Percentiles rank a stretch among this genome's conserved stretches.
phyloP scores from a whole-genome alignment of 2,888 invertebrate genomes.

The Aelia acuminata region DNA sequence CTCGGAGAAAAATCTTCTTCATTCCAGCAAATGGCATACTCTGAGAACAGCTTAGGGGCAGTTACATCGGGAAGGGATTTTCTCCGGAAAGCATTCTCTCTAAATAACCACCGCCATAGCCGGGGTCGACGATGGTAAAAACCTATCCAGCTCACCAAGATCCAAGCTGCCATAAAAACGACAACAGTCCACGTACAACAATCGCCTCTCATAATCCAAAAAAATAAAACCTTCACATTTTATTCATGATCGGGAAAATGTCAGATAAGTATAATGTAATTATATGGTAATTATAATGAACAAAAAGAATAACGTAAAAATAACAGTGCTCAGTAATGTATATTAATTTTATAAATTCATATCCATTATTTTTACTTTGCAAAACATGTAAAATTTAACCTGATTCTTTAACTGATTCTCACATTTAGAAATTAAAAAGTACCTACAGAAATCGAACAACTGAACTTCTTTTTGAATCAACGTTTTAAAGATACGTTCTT shows the following conservation, averaged over 20 bases:
- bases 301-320: too few relatives aligned
- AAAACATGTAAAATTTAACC: too few relatives aligned
- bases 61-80: neutral
- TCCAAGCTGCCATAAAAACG: neutral
- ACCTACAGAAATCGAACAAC: too few relatives aligned
- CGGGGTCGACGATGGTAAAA: neutral
- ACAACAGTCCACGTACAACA: neutral
- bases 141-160: neutral
- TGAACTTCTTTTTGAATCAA: too few relatives aligned
- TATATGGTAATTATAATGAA: too few relatives aligned
- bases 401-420: too few relatives aligned
- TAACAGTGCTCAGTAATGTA: too few relatives aligned
- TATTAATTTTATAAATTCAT: too few relatives aligned
- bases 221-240: neutral
- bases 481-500: too few relatives aligned
- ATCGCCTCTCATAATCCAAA: neutral
- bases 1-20: neutral
- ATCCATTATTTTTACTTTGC: too few relatives aligned
- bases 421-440: too few relatives aligned
- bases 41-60: neutral
- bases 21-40: constrained; percentile 28
- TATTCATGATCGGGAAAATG: neutral
- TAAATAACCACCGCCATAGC: neutral
- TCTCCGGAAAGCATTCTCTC: neutral
- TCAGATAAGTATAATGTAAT: too few relatives aligned